Base-by-base conservation (phyloP, 2,888 invertebrate species). In the Pardosa pseudoannulata region DNA sequence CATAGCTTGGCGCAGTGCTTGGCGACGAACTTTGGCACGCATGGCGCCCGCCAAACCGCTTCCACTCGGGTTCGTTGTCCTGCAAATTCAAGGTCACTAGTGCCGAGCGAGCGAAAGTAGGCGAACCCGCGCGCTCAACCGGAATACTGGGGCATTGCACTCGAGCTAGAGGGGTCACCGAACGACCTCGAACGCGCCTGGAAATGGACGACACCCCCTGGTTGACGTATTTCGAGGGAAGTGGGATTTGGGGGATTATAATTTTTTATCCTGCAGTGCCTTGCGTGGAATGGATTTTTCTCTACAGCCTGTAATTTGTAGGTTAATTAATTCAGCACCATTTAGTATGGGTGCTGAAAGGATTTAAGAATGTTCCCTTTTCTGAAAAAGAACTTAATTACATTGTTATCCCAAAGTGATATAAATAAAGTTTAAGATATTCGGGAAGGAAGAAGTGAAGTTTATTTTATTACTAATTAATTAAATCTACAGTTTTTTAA, bases 61-160 rank as follows among this genome's bases (percentile, higher is more conserved):
- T 31, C 64, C 16, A 32, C n/a, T n/a, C 6, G 78, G 67, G 78
- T 85, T 73, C 78, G 73, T 23, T 72, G 67, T 62, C 64, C 76
- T 46, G 50, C 13, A 32, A 83, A 83, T 85, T 85, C 83, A 85
- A 85, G 83, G 83, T 85, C 83, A 85, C 83, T 85, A 78, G 78
- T 72, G 78, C 41, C 62, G 68, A 74, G 70, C 23, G 70, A 72
- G 83, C 78, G 73, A 83, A 85, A 85, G 83, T 85, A 85, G 83
- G 83, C 83, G 65, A 85, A 36, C 67, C 19, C 31, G 67, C 67
- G 67, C 76, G 19, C 65, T 83, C 82, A 82, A 39, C 71, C 82
- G 76, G 82, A 83, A 78, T 85, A 85, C 78, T 85, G 50, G 83
- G 78, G 73, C 83, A 78, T 78, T 78, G 76, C 83, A 78, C 83